phyloP scores from a whole-genome alignment of 2,888 invertebrate species.

The Clostera curtula region DNA sequence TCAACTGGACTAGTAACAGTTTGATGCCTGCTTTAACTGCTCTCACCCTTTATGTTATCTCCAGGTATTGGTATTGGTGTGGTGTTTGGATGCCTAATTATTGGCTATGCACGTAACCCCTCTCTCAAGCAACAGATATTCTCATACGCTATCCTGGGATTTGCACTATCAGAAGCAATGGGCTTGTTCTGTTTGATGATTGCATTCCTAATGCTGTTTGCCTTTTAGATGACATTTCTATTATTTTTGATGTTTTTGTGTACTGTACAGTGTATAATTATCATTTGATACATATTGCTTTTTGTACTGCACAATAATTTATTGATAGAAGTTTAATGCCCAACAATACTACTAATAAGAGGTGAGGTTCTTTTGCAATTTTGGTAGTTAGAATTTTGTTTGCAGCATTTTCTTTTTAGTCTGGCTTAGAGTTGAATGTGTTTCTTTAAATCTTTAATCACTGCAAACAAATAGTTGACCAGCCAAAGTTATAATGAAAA shows the following conservation, averaged over 20 bases:
- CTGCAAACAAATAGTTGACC: no score
- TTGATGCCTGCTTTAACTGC: slow-evolving; percentile 7
- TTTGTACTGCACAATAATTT: slow-evolving; percentile 25
- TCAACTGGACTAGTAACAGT: slow-evolving; percentile 1
- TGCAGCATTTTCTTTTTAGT: no score
- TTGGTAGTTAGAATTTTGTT: slow-evolving; percentile 24
- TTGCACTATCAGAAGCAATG: slow-evolving; percentile 99
- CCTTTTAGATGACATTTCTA: slow-evolving; percentile 78
- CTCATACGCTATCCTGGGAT: slow-evolving; percentile 97
- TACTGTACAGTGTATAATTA: slow-evolving; percentile 46
- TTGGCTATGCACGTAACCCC: slow-evolving; percentile 97
- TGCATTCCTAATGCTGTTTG: slow-evolving; percentile 97
- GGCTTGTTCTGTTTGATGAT: slow-evolving; percentile 99
- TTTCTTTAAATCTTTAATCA: no score
- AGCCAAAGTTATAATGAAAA: no score
- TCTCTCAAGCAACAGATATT: slow-evolving; percentile 98
- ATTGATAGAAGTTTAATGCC: slow-evolving; percentile 13
- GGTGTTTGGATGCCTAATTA: slow-evolving; percentile 96
- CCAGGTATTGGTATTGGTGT: slow-evolving; percentile 97
- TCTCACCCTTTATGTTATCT: slow-evolving; percentile 30
- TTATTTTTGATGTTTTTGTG: slow-evolving; percentile 19
- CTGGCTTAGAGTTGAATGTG: no score
- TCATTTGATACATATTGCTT: slow-evolving; percentile 18
- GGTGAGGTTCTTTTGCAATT: slow-evolving; percentile 31
- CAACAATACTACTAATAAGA: slow-evolving; percentile 23